These are phyloP conservation scores for Euspilapteryx auroguttella DNA, from an alignment of 2,888 invertebrate species.

Conservation along the genomic window DNA sequence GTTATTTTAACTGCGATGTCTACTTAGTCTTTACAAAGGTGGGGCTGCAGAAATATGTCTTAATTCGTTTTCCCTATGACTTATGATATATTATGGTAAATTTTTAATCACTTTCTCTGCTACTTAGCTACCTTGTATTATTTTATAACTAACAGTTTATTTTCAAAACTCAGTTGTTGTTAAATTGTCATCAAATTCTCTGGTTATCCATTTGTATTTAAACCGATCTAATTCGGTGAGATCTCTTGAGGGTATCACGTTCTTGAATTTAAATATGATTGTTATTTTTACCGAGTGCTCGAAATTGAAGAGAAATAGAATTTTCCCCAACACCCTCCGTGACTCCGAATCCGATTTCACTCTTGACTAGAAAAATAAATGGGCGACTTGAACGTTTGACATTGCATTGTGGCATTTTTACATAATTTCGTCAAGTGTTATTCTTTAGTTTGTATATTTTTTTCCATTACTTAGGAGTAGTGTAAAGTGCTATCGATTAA, in stretches of 20 bases:
- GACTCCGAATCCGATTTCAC: constrained; percentile 29
- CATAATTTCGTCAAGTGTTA: too few species aligned
- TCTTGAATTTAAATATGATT: constrained; percentile 52
- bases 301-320: constrained; percentile 57
- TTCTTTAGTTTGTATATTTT: too few species aligned
- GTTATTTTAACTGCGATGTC: constrained; percentile 60
- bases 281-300: constrained; percentile 53
- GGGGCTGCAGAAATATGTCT: constrained; percentile 53
- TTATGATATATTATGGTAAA: too few species aligned
- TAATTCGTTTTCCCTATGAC: constrained; percentile 52
- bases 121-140: too few species aligned
- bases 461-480: constrained; percentile 1
- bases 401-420: too few species aligned
- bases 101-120: too few species aligned
- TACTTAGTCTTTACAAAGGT: constrained; percentile 36
- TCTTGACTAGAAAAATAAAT: constrained; percentile 22
- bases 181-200: too few species aligned
- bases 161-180: too few species aligned
- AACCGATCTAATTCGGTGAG: not conserved
- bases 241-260: constrained; percentile 25
- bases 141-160: too few species aligned
- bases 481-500: constrained; percentile 1
- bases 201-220: too few species aligned
- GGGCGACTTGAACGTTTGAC: too few species aligned
- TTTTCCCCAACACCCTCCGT: constrained; percentile 35